Evolutionary conservation across 2,888 invertebrate species (phyloP).

Genomic region (Pollenia labialis): DNA sequence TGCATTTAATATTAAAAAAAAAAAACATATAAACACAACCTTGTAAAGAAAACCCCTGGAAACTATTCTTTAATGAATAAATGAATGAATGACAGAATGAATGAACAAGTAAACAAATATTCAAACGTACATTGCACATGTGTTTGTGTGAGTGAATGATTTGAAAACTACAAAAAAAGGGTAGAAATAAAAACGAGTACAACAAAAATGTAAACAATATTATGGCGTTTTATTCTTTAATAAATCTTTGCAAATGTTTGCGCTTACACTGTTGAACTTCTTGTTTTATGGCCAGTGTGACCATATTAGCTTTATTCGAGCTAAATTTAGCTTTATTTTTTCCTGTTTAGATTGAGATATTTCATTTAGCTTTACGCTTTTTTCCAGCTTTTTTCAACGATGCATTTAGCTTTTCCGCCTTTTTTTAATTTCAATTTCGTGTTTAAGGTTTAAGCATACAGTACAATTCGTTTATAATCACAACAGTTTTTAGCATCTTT

Average conservation of each 20-base stretch:
- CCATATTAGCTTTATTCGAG: no score
- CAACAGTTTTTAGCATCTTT: no score
- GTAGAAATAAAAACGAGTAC: constrained; percentile 31
- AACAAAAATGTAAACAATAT: constrained; percentile 40
- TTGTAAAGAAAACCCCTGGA: constrained; percentile 42
- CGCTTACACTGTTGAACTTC: constrained; percentile 26
- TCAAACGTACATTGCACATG: not conserved
- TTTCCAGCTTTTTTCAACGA: no score
- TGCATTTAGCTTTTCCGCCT: no score
- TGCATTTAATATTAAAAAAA: not conserved
- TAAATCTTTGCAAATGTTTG: constrained; percentile 61
- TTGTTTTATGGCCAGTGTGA: no score
- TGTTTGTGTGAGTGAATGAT: constrained; percentile 25
- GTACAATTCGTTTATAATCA: no score
- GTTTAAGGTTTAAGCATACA: no score
- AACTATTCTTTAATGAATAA: constrained; percentile 60
- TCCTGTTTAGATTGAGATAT: no score
- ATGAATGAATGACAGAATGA: constrained; percentile 54
- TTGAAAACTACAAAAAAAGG: constrained; percentile 33
- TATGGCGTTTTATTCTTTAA: constrained; percentile 55
- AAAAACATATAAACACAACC: constrained; percentile 17
- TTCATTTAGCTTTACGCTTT: no score
- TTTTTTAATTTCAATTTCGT: no score
- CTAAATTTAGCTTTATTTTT: no score
- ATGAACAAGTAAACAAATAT: constrained; percentile 7